A percentile compares a stretch with the other conserved stretches of the same genome.
phyloP scores from a whole-genome alignment of 2,797 vertebrate species.

The Chaetodon trifasciatus region DNA sequence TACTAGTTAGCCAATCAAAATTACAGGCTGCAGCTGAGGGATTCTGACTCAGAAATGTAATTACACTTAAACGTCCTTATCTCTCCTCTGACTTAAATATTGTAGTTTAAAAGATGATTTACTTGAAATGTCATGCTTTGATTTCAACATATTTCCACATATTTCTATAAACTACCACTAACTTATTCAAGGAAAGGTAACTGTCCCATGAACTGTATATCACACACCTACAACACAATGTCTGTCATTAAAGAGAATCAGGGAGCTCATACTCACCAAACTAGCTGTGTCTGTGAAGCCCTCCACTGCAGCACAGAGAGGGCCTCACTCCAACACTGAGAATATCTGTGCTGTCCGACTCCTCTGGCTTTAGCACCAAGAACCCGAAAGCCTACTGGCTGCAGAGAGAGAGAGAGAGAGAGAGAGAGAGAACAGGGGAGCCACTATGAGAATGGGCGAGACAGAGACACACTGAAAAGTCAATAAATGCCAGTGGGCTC shows the following conservation, averaged over 20 bases:
- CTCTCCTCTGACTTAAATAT: background rate
- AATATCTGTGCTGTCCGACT: constrained; percentile 58
- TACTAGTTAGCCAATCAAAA: constrained; percentile 9
- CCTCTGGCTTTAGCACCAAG: constrained; percentile 69
- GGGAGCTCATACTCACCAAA: constrained; percentile 79
- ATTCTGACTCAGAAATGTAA: background rate
- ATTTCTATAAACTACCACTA: background rate
- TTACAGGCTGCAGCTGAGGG: background rate
- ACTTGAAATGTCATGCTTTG: background rate
- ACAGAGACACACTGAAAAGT: constrained; percentile 45
- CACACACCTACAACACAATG: background rate
- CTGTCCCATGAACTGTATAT: background rate
- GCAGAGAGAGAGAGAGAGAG: constrained; percentile 28
- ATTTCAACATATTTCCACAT: background rate
- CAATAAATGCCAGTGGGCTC: constrained; percentile 40
- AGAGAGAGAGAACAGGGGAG: constrained; percentile 23
- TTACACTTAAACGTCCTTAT: background rate
- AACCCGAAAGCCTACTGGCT: constrained; percentile 60
- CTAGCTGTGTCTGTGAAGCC: constrained; percentile 86
- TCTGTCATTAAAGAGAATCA: background rate
- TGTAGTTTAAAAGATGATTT: background rate
- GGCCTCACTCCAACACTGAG: constrained; percentile 82
- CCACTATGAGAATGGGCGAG: constrained; percentile 33
- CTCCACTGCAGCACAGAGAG: constrained; percentile 89
- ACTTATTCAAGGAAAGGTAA: no score